Percentiles rank a stretch among this genome's conserved stretches.
Conservation (phyloP, 2,888 invertebrate species). For the Archaeoteleia sp. region DNA sequence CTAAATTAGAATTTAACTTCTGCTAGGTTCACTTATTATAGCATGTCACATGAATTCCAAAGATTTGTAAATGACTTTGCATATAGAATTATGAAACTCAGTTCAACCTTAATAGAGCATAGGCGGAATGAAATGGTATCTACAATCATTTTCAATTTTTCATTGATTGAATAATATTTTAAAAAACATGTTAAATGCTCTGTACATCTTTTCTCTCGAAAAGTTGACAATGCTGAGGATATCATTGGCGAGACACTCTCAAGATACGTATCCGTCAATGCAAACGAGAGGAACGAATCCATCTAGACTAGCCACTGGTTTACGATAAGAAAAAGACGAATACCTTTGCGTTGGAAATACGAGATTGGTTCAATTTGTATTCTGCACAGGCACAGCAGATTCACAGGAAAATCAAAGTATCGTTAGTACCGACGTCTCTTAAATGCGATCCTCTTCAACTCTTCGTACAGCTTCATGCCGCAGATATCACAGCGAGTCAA, state of each 20-base stretch:
- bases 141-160: no score
- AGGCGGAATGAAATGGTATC: no score
- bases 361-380: slow-evolving; percentile 52
- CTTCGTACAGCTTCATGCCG: slow-evolving; percentile 15
- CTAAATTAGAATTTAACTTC: no score
- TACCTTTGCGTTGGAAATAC: slow-evolving; percentile 17
- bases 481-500: slow-evolving; percentile 6
- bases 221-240: slow-evolving; percentile 17
- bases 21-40: no score
- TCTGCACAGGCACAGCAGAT: slow-evolving; percentile 41
- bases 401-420: slow-evolving; percentile 46
- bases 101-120: no score
- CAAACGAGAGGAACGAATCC: slow-evolving; percentile 18
- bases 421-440: slow-evolving; percentile 38
- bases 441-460: slow-evolving; percentile 30
- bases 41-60: no score
- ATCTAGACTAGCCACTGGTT: slow-evolving; percentile 40
- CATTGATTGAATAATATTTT: background rate
- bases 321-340: slow-evolving; percentile 31
- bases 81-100: no score
- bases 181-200: no score
- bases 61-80: no score
- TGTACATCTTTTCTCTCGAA: background rate
- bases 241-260: slow-evolving; percentile 12
- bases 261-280: slow-evolving; percentile 16